phyloP scores from a whole-genome alignment of 2,888 invertebrate genomes.

The Caenorhabditis uteleia region DNA sequence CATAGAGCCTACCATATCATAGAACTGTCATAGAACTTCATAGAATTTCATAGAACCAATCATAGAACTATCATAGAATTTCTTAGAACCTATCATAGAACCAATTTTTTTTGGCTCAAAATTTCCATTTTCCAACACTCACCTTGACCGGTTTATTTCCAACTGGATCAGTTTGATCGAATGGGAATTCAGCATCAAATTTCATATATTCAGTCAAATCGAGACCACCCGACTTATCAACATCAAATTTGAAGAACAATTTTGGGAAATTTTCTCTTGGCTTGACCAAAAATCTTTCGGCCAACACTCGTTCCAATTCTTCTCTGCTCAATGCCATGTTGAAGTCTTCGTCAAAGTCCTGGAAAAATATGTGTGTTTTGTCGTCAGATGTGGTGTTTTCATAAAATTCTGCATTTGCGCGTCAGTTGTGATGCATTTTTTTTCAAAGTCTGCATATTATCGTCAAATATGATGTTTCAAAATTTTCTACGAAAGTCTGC shows the following conservation, averaged over 20 bases:
- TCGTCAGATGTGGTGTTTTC: conserved; percentile 11
- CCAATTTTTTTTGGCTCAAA: background rate
- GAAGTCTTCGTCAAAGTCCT: conserved; percentile 61
- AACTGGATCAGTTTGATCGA: conserved; percentile 58
- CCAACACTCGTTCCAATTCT: conserved; percentile 55
- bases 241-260: conserved; percentile 58
- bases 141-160: conserved; percentile 17
- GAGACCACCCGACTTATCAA: conserved; percentile 57
- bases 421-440: no score
- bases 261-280: conserved; percentile 60
- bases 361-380: no score
- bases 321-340: conserved; percentile 55
- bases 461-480: no score
- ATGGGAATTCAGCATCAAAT: conserved; percentile 58
- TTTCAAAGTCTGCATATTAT: no score
- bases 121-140: no score
- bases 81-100: no score
- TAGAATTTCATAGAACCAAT: no score
- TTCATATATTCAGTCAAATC: conserved; percentile 61
- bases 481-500: no score
- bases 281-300: conserved; percentile 59
- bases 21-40: conserved; percentile 2
- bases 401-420: no score
- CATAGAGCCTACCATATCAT: no score
- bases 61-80: no score